Conservation (phyloP, 2,113 vertebrate species). For the Pterophyllum scalare region DNA sequence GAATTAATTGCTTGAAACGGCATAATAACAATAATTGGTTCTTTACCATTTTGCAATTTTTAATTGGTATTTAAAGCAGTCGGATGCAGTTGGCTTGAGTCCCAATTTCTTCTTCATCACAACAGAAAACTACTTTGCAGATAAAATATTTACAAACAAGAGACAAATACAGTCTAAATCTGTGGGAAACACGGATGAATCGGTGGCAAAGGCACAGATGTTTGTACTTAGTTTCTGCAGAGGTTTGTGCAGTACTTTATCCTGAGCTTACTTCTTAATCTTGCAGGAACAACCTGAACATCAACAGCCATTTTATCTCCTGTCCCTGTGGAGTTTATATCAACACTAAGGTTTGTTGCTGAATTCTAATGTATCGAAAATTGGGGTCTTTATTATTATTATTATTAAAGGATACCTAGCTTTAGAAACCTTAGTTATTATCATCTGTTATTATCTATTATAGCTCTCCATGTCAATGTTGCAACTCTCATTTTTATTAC, state of each 20-base stretch:
- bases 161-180: no score
- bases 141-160: no score
- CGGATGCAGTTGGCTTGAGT: no score
- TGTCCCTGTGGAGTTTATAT: constrained; percentile 81
- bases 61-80: background rate
- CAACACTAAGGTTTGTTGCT: constrained; percentile 74
- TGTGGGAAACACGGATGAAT: no score
- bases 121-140: no score
- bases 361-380: background rate
- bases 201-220: no score
- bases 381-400: background rate
- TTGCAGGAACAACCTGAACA: constrained; percentile 76
- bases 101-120: no score
- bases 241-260: background rate
- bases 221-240: background rate
- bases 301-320: constrained; percentile 77
- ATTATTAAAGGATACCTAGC: background rate
- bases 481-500: background rate
- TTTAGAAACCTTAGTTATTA: background rate
- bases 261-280: background rate
- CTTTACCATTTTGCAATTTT: background rate
- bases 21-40: background rate
- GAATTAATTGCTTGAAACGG: background rate
- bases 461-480: background rate
- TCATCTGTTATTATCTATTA: background rate